These are phyloP conservation scores for Cettia cetti DNA, from an alignment of 2,113 vertebrate genomes.

Conservation along the genomic window DNA sequence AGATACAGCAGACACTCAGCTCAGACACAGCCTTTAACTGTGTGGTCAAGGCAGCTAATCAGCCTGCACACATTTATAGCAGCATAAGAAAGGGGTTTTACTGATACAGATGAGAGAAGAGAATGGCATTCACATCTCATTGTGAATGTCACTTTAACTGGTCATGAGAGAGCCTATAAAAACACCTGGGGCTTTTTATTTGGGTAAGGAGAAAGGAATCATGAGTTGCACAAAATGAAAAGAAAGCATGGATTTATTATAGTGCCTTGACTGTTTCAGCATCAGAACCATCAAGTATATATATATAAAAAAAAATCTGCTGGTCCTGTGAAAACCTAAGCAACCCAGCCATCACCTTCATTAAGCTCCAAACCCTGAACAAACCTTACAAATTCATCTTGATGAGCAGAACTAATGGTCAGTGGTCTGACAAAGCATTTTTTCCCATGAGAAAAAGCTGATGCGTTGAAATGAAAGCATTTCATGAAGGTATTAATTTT, in stretches of 20 bases:
- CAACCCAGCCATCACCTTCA: not conserved
- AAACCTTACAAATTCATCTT: not conserved
- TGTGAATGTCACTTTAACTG: not conserved
- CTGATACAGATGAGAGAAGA: not conserved
- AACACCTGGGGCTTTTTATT: not conserved
- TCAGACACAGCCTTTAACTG: not conserved
- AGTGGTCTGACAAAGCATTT: not conserved
- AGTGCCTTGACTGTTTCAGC: accelerated
- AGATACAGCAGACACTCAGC: not conserved
- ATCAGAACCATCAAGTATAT: not conserved
- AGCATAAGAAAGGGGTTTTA: not conserved
- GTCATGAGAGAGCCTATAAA: not conserved
- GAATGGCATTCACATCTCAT: not conserved
- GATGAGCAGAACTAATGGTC: not conserved
- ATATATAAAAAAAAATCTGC: not conserved
- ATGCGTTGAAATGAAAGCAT: not conserved
- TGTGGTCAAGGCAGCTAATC: not conserved
- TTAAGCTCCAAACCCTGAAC: not conserved
- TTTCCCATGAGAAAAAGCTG: not conserved
- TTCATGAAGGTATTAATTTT: not conserved
- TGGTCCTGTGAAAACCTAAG: not conserved
- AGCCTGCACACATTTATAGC: not conserved
- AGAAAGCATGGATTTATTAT: not conserved
- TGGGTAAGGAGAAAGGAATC: not conserved
- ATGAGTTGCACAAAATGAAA: not conserved